Conservation (phyloP, 2,888 invertebrate species). For the Acrocyrtus sp. region DNA sequence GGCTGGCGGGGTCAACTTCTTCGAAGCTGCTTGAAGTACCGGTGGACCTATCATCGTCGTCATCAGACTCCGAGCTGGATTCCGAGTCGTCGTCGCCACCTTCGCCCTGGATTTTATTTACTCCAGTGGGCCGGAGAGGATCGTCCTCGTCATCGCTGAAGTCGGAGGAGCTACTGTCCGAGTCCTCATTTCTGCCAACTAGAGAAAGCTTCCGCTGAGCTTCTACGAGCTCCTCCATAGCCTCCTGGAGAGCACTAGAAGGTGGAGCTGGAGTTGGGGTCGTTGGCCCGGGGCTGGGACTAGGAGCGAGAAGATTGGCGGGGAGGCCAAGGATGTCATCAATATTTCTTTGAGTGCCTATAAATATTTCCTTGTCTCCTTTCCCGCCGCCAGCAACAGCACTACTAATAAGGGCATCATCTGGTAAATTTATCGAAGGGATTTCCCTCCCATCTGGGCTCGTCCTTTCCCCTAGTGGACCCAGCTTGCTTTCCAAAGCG, state of each 20-base stretch:
- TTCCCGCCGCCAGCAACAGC: not conserved
- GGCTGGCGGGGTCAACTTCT: conserved; percentile 80
- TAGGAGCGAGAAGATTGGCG: conserved; percentile 45
- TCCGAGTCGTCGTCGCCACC: conserved; percentile 66
- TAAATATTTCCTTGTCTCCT: conserved; percentile 70
- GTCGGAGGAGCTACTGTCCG: conserved; percentile 38
- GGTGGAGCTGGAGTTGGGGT: conserved; percentile 22
- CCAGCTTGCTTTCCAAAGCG: conserved; percentile 66
- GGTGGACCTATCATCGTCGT: conserved; percentile 68
- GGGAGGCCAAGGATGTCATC: conserved; percentile 84
- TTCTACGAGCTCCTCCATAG: conserved; percentile 46
- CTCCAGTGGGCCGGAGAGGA: conserved; percentile 62
- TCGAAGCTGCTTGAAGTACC: conserved; percentile 62
- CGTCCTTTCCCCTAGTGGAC: conserved; percentile 78
- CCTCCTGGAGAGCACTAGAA: conserved; percentile 33
- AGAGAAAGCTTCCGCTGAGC: conserved; percentile 42
- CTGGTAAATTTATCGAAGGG: conserved; percentile 52
- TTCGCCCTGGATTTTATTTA: conserved; percentile 63
- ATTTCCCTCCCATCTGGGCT: conserved; percentile 79
- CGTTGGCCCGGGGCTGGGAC: conserved; percentile 45
- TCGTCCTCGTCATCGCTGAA: conserved; percentile 53
- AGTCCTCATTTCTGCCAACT: conserved; percentile 16
- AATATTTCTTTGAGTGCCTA: conserved; percentile 86
- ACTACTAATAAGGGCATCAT: not conserved
- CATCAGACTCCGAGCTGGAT: conserved; percentile 69